phyloP scores from a whole-genome alignment of 2,797 vertebrate species.

The Tokudaia tokunoshimensis region DNA sequence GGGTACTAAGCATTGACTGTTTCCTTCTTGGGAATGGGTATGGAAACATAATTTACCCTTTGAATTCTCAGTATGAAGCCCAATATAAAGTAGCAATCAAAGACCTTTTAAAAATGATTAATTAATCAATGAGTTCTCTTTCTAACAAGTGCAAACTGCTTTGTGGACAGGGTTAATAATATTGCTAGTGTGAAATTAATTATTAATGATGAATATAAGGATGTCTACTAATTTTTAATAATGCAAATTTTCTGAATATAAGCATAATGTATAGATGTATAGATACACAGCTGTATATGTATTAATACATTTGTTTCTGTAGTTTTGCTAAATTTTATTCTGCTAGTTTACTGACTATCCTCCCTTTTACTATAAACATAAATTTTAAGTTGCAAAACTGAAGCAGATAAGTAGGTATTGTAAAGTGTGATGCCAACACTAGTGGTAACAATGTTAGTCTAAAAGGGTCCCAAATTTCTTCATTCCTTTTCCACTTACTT shows the following conservation, averaged over 20 bases:
- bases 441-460: background rate
- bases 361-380: background rate
- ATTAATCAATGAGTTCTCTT: background rate
- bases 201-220: background rate
- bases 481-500: background rate
- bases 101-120: background rate
- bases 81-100: background rate
- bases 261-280: background rate
- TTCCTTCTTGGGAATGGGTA: background rate
- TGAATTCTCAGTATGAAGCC: background rate
- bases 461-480: background rate
- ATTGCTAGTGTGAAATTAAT: background rate
- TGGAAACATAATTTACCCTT: background rate
- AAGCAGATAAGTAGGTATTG: background rate
- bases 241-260: background rate
- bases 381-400: conserved; percentile 26
- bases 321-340: background rate
- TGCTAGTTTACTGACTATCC: background rate
- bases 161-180: background rate
- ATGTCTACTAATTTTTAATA: background rate
- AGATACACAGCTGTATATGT: background rate
- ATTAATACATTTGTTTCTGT: conserved; percentile 30
- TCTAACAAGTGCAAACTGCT: background rate
- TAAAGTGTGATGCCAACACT: background rate
- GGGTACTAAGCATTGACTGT: background rate